Conservation (phyloP, 2,888 invertebrate species). For the Alcis repandata region DNA sequence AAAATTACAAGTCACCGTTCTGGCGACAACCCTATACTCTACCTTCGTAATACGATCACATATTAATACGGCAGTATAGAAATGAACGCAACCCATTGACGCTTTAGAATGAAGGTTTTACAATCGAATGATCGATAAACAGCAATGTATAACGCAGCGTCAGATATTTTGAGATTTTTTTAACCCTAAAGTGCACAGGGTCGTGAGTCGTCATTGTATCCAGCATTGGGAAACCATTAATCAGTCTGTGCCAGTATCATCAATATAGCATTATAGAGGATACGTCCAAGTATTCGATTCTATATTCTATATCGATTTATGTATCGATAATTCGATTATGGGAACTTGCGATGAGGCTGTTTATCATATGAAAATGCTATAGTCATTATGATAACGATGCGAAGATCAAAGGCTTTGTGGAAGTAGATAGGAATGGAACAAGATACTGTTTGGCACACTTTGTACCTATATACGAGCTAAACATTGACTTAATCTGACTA, state of each 20-base stretch:
- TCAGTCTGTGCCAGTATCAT: constrained; percentile 85
- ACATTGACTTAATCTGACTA: too few relatives aligned
- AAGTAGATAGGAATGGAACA: constrained; percentile 14
- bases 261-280: constrained; percentile 83
- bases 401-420: constrained; percentile 23
- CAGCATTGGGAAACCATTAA: constrained; percentile 80
- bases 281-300: constrained; percentile 83
- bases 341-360: constrained; percentile 71
- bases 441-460: background rate
- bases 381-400: constrained; percentile 64
- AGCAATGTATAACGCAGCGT: constrained; percentile 54
- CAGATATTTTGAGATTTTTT: constrained; percentile 35
- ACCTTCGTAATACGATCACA: constrained; percentile 50
- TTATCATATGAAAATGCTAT: constrained; percentile 74
- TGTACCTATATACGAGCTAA: too few relatives aligned
- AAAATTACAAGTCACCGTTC: constrained; percentile 80
- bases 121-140: constrained; percentile 17
- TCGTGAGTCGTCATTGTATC: constrained; percentile 75
- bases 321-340: constrained; percentile 83
- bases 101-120: background rate
- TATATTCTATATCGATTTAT: constrained; percentile 80
- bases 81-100: constrained; percentile 50
- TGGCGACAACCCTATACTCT: constrained; percentile 82
- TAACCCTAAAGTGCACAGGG: constrained; percentile 64
- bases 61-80: constrained; percentile 17